Evolutionary conservation across 2,888 invertebrate species (phyloP), one percentile per base, ranked within the genome.

Genomic region (Ischnura elegans): DNA sequence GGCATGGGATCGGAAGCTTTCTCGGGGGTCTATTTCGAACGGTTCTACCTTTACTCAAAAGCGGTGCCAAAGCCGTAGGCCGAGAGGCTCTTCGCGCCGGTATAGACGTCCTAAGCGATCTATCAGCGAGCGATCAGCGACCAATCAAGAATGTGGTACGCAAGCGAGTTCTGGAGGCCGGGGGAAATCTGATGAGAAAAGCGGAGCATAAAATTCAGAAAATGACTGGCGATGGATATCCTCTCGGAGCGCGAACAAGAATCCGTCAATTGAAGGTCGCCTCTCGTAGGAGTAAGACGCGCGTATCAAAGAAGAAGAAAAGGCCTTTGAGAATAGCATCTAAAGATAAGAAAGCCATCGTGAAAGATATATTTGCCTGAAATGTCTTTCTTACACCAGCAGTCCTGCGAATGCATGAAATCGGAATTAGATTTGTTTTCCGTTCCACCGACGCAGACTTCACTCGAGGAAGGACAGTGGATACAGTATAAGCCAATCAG

Each of bases 11-110:
- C 36, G 93, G 93, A 45, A 84, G 84, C 43, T 93, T 93, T 66
- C 42, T 93, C 76, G 45, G 46, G n/a, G 61, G 76, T 85, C 36
- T 93, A 29, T 93, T 61, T 21, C 94, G 46, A 29, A 51, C 47
- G 8, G 86, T 93, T 55, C n/a, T 93, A 42, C 94, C 94, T 21
- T 43, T 94, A 55, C 45, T 94, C 46, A 94, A 29, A 36, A 93
- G 93, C n/a, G 94, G 94, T 0, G 94, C 86, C 16, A 47, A 93
- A 5, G 93, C 93, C 21, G 86, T 94, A 25, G 94, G 94, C 42
- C 94, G 93, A 76, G 93, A 94, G 51, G 93, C 87, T 16, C 29
- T 94, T 21, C 61, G 55, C 19, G 42, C 93, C 0, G 94, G 94
- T 5, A n/a, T 51, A 13, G 93, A 94, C 46, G 45, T 94, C 10